Conservation (phyloP, 2,113 vertebrate species). For the Proteles cristata region DNA sequence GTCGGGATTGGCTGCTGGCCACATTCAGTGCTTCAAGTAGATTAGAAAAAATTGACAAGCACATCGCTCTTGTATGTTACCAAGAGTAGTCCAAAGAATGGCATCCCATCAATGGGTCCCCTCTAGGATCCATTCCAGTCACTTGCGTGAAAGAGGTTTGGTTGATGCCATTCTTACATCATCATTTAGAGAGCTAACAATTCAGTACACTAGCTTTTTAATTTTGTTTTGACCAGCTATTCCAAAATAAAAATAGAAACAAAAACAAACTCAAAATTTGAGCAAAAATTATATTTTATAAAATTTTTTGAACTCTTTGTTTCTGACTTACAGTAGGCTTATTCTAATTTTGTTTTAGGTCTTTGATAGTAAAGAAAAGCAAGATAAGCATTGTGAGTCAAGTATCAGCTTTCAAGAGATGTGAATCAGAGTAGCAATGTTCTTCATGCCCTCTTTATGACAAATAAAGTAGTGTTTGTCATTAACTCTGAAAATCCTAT, state of each 20-base stretch:
- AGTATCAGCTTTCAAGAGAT: not conserved
- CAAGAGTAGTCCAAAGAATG: too few species aligned
- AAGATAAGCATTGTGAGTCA: not conserved
- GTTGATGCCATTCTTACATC: not conserved
- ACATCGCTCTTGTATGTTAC: not conserved
- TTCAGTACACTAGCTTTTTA: not conserved
- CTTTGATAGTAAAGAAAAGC: not conserved
- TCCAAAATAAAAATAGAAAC: not conserved
- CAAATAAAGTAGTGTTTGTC: not conserved
- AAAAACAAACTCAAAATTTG: not conserved
- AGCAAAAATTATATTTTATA: not conserved
- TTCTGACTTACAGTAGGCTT: constrained; percentile 7
- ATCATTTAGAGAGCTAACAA: not conserved
- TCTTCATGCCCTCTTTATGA: not conserved
- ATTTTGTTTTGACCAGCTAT: not conserved
- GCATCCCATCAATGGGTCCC: not conserved
- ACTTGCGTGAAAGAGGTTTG: not conserved
- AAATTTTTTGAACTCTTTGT: not conserved
- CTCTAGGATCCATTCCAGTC: not conserved
- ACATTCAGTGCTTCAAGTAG: not conserved
- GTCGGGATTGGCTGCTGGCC: not conserved
- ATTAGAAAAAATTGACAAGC: not conserved
- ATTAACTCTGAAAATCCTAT: not conserved
- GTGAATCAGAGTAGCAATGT: not conserved
- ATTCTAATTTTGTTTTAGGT: not conserved